Base-by-base conservation (phyloP, 2,797 vertebrate species). In the Zalophus californianus region DNA sequence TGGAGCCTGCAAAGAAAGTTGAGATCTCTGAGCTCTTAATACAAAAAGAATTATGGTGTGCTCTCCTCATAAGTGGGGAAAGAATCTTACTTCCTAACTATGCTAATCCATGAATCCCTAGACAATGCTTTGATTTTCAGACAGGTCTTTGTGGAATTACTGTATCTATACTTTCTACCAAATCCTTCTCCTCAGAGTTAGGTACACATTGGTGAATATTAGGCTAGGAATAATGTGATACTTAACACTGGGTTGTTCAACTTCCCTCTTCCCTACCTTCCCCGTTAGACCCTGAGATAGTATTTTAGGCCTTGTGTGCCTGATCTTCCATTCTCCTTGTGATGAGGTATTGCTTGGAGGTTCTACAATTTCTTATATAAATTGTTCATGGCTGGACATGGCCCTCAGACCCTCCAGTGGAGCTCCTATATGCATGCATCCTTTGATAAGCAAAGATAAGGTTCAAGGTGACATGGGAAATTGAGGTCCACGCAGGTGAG, bases 241-340 rank as follows among this genome's bases (percentile, higher is more conserved):
- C 38, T n/a, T 92, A 58, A 48, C 15, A 75, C 14, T 27, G 11
- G 13, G 7, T 10, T 82, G 0, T 62, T n/a, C 3, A 12, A 2
- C 13, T 66, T 2, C 0, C 15, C 14, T 11, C 2, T 86, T 20
- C 6, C 2, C 1, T 5, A 54, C 21, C 7, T 83, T 11, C 14
- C 1, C 9, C n/a, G 0, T 80, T 18, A 56, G n/a, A 68, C 7
- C 4, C 32, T 56, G 4, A n/a, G 25, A 41, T 35, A n/a, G 52
- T n/a, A 95, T 93, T 50, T 96, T n/a, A 56, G 15, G 12, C 3
- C 16, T 10, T 52, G 3, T 58, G 5, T 56, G 50, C 1, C 23
- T 72, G 13, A 2, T 80, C 7, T 64, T 32, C 78, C 15, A 60
- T 64, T 94, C 79, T 75, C 4, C 25, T 88, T n/a, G 32, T 84